Conservation (phyloP, 2,113 vertebrate genomes). For the Rattus norvegicus region DNA sequence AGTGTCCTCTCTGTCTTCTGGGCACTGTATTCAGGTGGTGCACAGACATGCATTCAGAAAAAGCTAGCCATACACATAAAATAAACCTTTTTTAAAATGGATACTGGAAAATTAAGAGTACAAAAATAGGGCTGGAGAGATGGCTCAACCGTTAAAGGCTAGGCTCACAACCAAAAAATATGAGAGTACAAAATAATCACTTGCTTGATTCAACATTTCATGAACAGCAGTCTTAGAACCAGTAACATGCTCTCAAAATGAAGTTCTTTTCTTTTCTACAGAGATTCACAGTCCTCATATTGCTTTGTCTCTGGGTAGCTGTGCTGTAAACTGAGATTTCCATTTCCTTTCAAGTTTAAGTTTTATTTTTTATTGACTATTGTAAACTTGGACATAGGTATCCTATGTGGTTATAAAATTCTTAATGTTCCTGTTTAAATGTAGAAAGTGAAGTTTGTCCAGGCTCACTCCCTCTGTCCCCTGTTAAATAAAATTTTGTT, state of each 20-base stretch:
- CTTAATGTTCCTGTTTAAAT: not conserved
- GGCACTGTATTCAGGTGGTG: not conserved
- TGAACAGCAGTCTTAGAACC: not conserved
- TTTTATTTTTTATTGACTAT: not conserved
- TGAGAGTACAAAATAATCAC: not conserved
- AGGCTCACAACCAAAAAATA: no score
- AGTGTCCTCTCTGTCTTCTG: not conserved
- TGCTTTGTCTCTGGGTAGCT: not conserved
- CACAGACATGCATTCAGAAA: not conserved
- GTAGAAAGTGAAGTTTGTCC: conserved; percentile 5
- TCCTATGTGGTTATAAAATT: not conserved
- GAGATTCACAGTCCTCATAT: not conserved
- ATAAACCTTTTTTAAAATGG: not conserved
- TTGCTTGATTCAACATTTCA: conserved; percentile 21
- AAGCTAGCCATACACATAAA: not conserved
- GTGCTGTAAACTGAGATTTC: not conserved
- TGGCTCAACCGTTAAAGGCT: no score
- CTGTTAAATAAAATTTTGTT: conserved; percentile 16
- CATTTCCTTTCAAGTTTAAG: not conserved
- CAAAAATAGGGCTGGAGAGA: not conserved
- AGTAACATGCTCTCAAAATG: not conserved
- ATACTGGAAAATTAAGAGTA: not conserved
- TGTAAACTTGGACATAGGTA: not conserved
- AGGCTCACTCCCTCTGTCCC: not conserved
- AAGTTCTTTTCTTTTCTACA: conserved; percentile 5